phyloP scores from a whole-genome alignment of 2,113 vertebrate species.

The Paracanthobrama guichenoti region DNA sequence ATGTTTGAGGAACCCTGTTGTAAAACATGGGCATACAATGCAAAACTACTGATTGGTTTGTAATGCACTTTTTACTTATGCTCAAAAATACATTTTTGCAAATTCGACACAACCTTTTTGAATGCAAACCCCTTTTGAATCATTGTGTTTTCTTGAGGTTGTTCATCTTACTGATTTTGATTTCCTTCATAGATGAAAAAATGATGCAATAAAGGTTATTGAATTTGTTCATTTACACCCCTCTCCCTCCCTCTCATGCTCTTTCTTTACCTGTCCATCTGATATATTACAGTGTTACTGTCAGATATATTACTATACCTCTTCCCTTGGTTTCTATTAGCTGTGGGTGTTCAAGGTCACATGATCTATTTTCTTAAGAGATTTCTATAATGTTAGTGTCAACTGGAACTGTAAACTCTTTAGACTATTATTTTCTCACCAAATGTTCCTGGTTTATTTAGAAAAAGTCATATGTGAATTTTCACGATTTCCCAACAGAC shows the following conservation, averaged over 20 bases:
- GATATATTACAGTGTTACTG: not conserved
- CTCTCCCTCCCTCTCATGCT: conserved; percentile 36
- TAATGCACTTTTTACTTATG: no score
- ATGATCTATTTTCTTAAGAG: conserved; percentile 10
- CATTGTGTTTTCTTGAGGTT: conserved; percentile 8
- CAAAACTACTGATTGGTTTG: not conserved
- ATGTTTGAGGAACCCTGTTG: not conserved
- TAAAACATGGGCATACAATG: not conserved
- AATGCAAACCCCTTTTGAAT: no score
- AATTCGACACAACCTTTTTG: no score
- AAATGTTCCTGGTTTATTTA: not conserved
- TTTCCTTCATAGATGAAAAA: conserved; percentile 36
- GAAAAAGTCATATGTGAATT: not conserved
- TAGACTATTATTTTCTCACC: not conserved
- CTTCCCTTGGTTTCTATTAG: not conserved
- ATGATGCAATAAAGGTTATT: conserved; percentile 35
- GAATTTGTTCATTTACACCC: not conserved
- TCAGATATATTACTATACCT: conserved; percentile 12
- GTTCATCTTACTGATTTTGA: conserved; percentile 11
- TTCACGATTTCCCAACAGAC: not conserved
- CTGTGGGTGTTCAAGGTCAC: conserved; percentile 15
- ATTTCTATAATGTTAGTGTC: conserved; percentile 9
- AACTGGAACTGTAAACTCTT: not conserved
- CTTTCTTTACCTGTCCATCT: not conserved
- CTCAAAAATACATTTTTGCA: no score